phyloP scores from a whole-genome alignment of 2,113 vertebrate genomes.

The Columba livia region DNA sequence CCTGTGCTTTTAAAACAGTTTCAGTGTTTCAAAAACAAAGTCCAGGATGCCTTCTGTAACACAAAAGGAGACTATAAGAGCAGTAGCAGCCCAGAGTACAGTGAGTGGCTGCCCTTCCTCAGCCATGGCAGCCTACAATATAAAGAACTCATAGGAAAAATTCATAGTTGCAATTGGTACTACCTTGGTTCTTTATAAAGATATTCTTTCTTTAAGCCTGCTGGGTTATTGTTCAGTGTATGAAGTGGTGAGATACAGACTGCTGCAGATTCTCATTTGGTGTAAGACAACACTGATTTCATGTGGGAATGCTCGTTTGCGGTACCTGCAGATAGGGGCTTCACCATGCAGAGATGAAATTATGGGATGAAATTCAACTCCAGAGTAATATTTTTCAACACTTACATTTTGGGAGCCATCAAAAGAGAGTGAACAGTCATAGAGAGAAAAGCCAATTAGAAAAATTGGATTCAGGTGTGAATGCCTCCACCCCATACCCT shows the following conservation, averaged over 20 bases:
- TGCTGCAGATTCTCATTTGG: neutral
- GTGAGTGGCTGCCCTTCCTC: neutral
- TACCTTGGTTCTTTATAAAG: neutral
- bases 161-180: accelerated
- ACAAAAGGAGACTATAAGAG: neutral
- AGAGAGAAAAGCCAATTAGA: neutral
- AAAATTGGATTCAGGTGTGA: neutral
- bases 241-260: neutral
- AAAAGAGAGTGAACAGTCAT: neutral
- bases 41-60: neutral
- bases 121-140: neutral
- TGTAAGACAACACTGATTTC: neutral
- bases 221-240: neutral
- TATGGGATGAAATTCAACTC: neutral
- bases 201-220: neutral
- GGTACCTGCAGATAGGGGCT: neutral
- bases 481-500: neutral
- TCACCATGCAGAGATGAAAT: neutral
- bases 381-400: neutral
- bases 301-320: neutral
- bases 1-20: neutral
- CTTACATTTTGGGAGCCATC: neutral
- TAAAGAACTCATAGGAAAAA: neutral
- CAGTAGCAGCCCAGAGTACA: neutral
- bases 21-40: neutral